Base-by-base conservation (phyloP, 35 echinoderm and acorn worm species). In the Strongylocentrotus purpuratus region DNA sequence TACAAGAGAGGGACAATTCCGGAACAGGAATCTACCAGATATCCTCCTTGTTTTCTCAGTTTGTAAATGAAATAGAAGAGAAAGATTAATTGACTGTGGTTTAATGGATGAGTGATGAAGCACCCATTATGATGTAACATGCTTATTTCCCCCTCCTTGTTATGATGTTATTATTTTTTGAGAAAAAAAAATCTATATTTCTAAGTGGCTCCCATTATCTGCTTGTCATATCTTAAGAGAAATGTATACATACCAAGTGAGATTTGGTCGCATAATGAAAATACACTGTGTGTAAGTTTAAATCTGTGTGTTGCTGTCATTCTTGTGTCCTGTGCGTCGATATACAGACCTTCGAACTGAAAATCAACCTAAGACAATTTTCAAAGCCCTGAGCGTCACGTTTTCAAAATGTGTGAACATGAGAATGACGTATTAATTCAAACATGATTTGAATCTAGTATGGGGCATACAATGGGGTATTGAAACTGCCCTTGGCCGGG, bases 181-280 rank as follows among this genome's bases (percentile, higher is more conserved):
- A 14, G 22, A n/a, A 7, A 78, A 78, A 78, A n/a, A 78, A 78
- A 18, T 93, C 45, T 93, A 50, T 93, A 89, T 89, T 89, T 89
- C 33, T 89, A 89, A 89, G 32, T 89, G 87, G 33, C 91, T 93
- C 91, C 91, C 91, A 32, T 50, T 58, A 78, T 78, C 28, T 78
- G 91, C 45, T 93, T 58, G 32, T 47, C 10, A 46, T 93, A 93
- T 93, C 45, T 93, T 33, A 58, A 48, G 46, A 58, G 45, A 31
- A 93, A 93, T 93, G 91, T 93, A 93, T 58, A 93, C 91, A 93
- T 93, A 93, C 91, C 91, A 93, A 93, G 47, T 93, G n/a, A 50
- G 45, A 93, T 17, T 47, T 93, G 32, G 47, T 93, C 91, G 91
- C 91, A 93, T 93, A 50, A 93, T 93, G 46, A 93, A 93, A 93